Base-by-base conservation (phyloP, 53 echinoderm and acorn worm genomes). In the Luidia sarsii region DNA sequence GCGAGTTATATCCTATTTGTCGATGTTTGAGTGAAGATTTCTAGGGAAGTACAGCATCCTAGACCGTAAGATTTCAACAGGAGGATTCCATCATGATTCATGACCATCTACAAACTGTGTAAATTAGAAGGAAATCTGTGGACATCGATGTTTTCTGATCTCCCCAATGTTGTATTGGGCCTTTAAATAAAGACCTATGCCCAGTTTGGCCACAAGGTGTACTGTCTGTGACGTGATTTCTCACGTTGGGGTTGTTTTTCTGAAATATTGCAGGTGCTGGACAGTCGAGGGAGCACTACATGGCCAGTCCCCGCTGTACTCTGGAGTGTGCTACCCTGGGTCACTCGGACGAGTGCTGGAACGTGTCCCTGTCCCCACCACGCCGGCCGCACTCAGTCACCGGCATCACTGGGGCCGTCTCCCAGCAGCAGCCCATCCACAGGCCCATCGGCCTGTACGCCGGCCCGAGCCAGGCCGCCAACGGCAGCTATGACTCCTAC, bases 301-400 rank as follows among this genome's bases (percentile, higher is more conserved):
- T 89, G 80, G 91, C 85, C 11, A 94, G 99, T 27, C 89, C 94
- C 28, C 80, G 89, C 70, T 99, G 99, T 57, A 94, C 91, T 1
- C 89, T 87, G 5, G 99, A 99, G 46, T 99, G 99, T 57, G 75
- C 68, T n/a, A 89, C 94, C 14, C 60, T 87, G 1, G 99, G 99
- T 51, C 99, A 99, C 71, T 87, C 94, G 3, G 99, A 99, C 19
- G 89, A 84, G 30, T 99, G 99, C 39, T 91, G 94, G 99, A 81
- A 80, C 32, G 80, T 54, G 10, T 10, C 59, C 10, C 35, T 27
- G 10, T 32, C 7, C 4, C 39, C 15, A 9, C 33, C 77, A 0
- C 32, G n/a, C 1, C 41, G 77, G 45, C 77, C 61, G 27, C 77
- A 61, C 19, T 77, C 77, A 33, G 77, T 61, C 30, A 43, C 77